Base-by-base conservation (phyloP, 2,113 vertebrate species). In the Lota lota region DNA sequence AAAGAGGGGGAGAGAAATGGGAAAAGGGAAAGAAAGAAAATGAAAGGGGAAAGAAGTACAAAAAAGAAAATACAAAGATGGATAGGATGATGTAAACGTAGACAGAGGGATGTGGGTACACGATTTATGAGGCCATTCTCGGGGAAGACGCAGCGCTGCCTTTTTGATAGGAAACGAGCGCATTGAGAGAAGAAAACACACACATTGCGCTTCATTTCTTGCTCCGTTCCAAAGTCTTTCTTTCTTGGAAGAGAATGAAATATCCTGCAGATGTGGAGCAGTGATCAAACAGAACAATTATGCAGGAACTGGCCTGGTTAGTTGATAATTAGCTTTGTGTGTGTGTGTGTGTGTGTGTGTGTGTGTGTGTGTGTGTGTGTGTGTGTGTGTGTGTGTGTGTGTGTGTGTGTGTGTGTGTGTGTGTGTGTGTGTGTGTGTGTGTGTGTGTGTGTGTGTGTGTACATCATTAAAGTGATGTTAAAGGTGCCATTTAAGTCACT, bases 391-490 rank as follows among this genome's bases (percentile, higher is more conserved):
- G 21, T 59, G 36, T 65, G 40, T 16, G 24, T 67, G 54, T 58
- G 51, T 36, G 50, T 36, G 22, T 58, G 66, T 67, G 65, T 19
- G 50, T 51, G 64, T 54, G 36, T 54, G 64, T 54, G 64, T 66
- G 21, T 28, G 24, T 40, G n/a, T 61, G 36, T 61, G 28, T 50
- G 56, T 63, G 61, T 60, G 75, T 64, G 24, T 17, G 22, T 64
- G 63, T 64, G 63, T 64, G 63, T 53, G 63, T 40, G 63, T 64
- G 22, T 50, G 63, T 64, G 28, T 36, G 17, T 50, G 19, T 22
- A 20, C 67, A 79, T 84, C 81, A 82, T 87, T 85, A 80, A 76
- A 78, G 72, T 83, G 83, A 88, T 85, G 76, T 85, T 88, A 81
- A 78, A 84, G 28, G 79, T 73, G 72, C 33, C 0, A 70, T 76